Base-by-base conservation (phyloP, 2,888 invertebrate species). In the Leptodirus hochenwartii region DNA sequence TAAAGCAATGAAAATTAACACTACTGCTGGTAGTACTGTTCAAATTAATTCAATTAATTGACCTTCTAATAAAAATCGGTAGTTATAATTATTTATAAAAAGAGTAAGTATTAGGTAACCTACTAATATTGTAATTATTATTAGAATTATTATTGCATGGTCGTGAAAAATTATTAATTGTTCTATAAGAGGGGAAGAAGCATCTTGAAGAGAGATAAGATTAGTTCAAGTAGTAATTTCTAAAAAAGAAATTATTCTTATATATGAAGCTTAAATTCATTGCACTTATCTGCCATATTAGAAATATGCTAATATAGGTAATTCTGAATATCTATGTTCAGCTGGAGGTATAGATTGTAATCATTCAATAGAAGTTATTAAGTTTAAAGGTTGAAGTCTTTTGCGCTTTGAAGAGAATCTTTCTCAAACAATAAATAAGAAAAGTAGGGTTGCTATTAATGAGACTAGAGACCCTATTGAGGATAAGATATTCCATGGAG, bases 381-480 rank as follows among this genome's bases (percentile, higher is more conserved):
- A 45, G 51, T 60, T 61, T 47, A 58, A 44, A 1, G 57, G 35
- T 39, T 58, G 62, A 49, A 65, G 46, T 37, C 55, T 47, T 50
- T 58, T 52, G 43, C 63, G 64, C 53, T 63, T 50, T 12, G 56
- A 51, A 37, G 61, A 48, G 51, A 69, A 50, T 28, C 63, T 62
- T 59, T 69, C 68, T 64, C 62, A 68, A 41, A 70, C 52, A 57
- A 66, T 66, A 52, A 61, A 61, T 48, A 70, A 54, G 44, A 74
- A 62, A 37, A 64, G 52, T 50, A 70, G 46, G 42, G 67, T 57
- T 36, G 63, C 59, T 45, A 68, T 42, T 38, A 69, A 44, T 2
- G 70, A 73, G 46, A 71, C 66, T 43, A 66, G 55, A 16, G 69
- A 69, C n/a, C 74, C 74, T 48, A 73, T 56, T 4, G 72, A 69